These are phyloP conservation scores for Trematocara stigmaticum DNA, from an alignment of 2,113 vertebrate genomes.

Conservation along the genomic window DNA sequence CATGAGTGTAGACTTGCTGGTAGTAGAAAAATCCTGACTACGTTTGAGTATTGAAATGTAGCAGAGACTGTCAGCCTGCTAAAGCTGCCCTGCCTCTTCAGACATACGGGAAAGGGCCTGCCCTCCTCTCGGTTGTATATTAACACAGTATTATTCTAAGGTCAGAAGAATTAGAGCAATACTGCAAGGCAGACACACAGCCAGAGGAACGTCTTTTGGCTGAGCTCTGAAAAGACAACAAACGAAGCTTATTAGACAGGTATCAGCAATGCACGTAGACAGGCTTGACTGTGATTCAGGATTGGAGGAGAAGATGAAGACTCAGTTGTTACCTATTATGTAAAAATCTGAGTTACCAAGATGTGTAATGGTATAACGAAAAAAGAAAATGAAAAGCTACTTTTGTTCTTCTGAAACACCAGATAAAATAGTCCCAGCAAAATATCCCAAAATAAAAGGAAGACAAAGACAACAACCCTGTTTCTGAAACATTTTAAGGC, in stretches of 20 bases:
- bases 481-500: background rate
- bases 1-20: background rate
- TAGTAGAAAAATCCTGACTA: background rate
- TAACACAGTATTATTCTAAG: constrained; percentile 36
- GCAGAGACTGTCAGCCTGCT: background rate
- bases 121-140: constrained; percentile 49
- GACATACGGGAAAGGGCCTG: background rate
- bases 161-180: constrained; percentile 8
- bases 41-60: background rate
- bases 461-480: background rate
- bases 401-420: background rate
- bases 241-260: background rate
- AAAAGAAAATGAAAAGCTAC: background rate
- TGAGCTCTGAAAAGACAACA: background rate
- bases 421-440: background rate
- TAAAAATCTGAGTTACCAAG: background rate
- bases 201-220: background rate
- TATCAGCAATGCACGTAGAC: background rate
- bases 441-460: background rate
- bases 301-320: background rate
- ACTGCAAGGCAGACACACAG: background rate
- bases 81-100: background rate
- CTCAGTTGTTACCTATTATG: background rate
- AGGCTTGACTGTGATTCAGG: background rate
- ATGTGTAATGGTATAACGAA: background rate